Conservation (phyloP, 1,140 invertebrate species). For the Proales similis region DNA sequence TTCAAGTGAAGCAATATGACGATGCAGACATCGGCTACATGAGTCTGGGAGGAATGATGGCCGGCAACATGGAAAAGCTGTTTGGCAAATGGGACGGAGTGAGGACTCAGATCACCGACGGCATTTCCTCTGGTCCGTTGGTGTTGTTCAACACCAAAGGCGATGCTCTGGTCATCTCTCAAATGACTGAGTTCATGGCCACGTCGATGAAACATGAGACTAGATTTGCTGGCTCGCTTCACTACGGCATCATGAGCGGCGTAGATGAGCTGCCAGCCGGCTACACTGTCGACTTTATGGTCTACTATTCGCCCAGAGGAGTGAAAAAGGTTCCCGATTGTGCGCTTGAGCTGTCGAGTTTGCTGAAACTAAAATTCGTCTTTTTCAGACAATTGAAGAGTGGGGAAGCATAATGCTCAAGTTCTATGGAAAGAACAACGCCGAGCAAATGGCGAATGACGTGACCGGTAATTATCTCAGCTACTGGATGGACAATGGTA, state of each 20-base stretch:
- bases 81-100: constrained; percentile 24
- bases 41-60: constrained; percentile 36
- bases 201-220: constrained; percentile 34
- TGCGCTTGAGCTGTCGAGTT: neutral
- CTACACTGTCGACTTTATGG: constrained; percentile 41
- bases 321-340: constrained; percentile 42
- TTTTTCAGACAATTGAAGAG: constrained; percentile 41
- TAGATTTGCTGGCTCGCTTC: constrained; percentile 3
- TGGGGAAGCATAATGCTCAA: constrained; percentile 41
- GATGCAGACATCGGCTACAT: constrained; percentile 17
- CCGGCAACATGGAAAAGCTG: constrained; percentile 32
- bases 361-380: neutral
- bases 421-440: constrained; percentile 39
- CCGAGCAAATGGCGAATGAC: constrained; percentile 38
- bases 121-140: constrained; percentile 20
- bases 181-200: constrained; percentile 35
- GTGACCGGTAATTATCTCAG: constrained; percentile 42
- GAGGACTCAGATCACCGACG: constrained; percentile 6
- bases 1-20: constrained; percentile 5
- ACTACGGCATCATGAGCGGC: constrained; percentile 44
- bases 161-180: constrained; percentile 24
- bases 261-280: constrained; percentile 41
- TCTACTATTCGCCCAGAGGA: constrained; percentile 40
- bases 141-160: constrained; percentile 13
- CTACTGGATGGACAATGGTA: constrained; percentile 44